A percentile compares a stretch with the other conserved stretches of the same genome.
These are phyloP conservation scores for Zosterops pallidus DNA, from an alignment of 2,113 vertebrate genomes.

Conservation along the genomic window DNA sequence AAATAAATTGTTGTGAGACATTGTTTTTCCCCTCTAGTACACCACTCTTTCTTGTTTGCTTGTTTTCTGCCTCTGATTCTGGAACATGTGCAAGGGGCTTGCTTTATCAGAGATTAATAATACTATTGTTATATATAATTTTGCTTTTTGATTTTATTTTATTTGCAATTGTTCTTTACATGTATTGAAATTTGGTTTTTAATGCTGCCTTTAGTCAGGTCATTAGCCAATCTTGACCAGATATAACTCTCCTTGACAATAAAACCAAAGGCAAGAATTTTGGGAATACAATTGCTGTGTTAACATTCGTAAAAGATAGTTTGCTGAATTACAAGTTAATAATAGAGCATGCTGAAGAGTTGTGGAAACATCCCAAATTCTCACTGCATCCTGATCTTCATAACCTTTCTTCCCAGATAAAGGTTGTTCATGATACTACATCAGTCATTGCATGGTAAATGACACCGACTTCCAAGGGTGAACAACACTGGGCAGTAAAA, in stretches of 20 bases:
- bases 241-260: conserved; percentile 49
- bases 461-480: conserved; percentile 43
- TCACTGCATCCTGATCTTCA: conserved; percentile 33
- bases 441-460: conserved; percentile 37
- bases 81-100: neutral
- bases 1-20: neutral
- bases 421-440: conserved; percentile 31
- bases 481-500: conserved; percentile 51
- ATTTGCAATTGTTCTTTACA: neutral
- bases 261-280: conserved; percentile 40
- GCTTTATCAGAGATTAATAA: neutral
- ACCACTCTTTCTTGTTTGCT: neutral
- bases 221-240: conserved; percentile 34
- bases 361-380: conserved; percentile 41
- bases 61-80: neutral
- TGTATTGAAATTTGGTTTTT: conserved; percentile 46
- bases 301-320: conserved; percentile 40
- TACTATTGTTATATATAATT: neutral
- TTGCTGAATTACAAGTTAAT: conserved; percentile 22
- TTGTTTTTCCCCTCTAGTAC: neutral
- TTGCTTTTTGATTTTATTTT: neutral
- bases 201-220: conserved; percentile 2
- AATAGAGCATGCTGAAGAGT: conserved; percentile 36
- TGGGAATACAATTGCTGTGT: conserved; percentile 37
- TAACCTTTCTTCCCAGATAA: conserved; percentile 55